Evolutionary conservation across 2,888 invertebrate species (phyloP).

Genomic region (Pachydiplax longipennis): DNA sequence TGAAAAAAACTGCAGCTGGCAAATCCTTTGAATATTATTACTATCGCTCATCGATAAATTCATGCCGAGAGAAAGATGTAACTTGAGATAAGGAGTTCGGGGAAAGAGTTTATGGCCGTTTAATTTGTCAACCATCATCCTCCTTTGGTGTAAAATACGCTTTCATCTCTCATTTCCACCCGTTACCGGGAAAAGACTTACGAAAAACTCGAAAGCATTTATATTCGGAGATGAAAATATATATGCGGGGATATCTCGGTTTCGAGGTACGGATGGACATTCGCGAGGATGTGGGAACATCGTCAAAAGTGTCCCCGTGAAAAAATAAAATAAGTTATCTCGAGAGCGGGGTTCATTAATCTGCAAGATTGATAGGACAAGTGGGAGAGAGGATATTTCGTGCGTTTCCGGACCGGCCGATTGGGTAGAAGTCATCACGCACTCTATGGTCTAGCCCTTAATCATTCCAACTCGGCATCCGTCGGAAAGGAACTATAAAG

Average conservation of each 20-base stretch:
- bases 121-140: background rate
- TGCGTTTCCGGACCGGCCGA: background rate
- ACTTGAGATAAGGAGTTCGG: too few relatives aligned
- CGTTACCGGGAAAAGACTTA: background rate
- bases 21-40: too few relatives aligned
- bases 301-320: background rate
- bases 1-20: too few relatives aligned
- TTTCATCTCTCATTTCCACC: background rate
- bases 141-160: background rate
- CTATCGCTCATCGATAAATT: too few relatives aligned
- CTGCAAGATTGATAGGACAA: background rate
- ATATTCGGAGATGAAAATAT: background rate
- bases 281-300: background rate
- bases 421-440: background rate
- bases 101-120: too few relatives aligned
- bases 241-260: background rate
- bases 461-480: background rate
- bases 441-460: background rate
- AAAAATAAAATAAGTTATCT: background rate
- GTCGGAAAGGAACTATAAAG: background rate
- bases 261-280: background rate
- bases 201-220: background rate
- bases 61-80: too few relatives aligned
- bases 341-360: background rate
- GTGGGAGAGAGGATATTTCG: background rate